Base-by-base conservation (phyloP, 1,140 invertebrate species). In the Eriocheir sinensis region DNA sequence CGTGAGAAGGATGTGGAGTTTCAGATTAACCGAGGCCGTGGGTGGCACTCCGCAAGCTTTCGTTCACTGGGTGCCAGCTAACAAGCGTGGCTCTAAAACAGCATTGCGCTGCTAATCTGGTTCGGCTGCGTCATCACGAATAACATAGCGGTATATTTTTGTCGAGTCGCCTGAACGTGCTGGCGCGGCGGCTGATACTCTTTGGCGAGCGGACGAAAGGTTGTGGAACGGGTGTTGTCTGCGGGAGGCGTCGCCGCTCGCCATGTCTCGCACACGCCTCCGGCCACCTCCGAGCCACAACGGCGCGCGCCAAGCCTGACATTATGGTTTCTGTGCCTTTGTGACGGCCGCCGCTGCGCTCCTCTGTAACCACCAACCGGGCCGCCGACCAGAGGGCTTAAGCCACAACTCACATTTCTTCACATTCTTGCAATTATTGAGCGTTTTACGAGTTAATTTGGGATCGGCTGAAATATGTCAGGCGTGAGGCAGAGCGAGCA, bases 251-350 rank as follows among this genome's bases (percentile, higher is more conserved):
- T 95, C 95, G 92, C 92, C 91, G 92, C 89, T 89, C 93, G 92
- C 95, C 95, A 95, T 95, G 95, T 95, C 95, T 95, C 95, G 95
- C 95, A 95, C 95, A 95, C 95, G 95, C 95, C 95, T 95, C 91
- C 92, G 92, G 79, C 91, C 86, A 91, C 92, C 89, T 95, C 79
- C 88, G 95, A 90, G 85, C 95, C 89, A 95, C 60, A 95, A 95
- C 86, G 95, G 95, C 95, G 89, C 79, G 91, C 88, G 91, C 95
- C 89, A 72, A 86, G 92, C 92, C 88, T 95, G 89, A 93, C 92
- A 91, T 91, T 89, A 91, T 91, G 89, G 88, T 91, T 93, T 93
- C 91, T 91, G 92, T 93, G 92, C 95, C 92, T 95, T 95, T 95
- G 92, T 95, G 92, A 86, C 92, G 92, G 86, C 95, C 95, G 95